phyloP scores from a whole-genome alignment of 2,888 invertebrate genomes.

The Lumbricus terrestris region DNA sequence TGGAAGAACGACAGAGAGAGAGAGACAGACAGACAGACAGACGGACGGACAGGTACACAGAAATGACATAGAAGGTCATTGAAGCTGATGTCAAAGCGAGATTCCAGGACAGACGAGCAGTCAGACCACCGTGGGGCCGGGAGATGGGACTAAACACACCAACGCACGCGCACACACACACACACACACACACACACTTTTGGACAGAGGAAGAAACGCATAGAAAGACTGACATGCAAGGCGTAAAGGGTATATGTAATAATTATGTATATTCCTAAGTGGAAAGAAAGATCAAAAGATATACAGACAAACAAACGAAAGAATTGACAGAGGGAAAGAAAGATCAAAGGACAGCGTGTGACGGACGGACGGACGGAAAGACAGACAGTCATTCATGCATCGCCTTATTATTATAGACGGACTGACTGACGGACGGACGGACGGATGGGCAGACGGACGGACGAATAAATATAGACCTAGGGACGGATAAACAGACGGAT shows the following conservation, averaged over 20 bases:
- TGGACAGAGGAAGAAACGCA: background rate
- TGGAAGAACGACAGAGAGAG: background rate
- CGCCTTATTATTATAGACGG: no score
- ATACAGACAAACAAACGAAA: background rate
- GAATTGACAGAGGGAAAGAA: no score
- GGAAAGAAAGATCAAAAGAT: background rate
- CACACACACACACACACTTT: background rate
- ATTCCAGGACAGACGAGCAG: background rate
- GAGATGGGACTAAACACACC: no score
- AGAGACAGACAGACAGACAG: background rate
- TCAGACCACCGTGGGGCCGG: background rate
- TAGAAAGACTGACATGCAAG: background rate
- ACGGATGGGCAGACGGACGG: no score
- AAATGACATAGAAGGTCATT: background rate
- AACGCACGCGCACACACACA: background rate
- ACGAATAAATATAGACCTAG: no score
- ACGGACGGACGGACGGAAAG: no score
- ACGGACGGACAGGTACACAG: background rate
- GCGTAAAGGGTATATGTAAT: no score
- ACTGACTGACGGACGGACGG: no score
- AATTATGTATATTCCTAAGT: no score
- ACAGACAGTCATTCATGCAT: no score
- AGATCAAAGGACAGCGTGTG: no score
- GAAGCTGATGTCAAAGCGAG: background rate
- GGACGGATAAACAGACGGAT: background rate